Base-by-base conservation (phyloP, 2,797 vertebrate species). In the Neosilurus hyrtlii region DNA sequence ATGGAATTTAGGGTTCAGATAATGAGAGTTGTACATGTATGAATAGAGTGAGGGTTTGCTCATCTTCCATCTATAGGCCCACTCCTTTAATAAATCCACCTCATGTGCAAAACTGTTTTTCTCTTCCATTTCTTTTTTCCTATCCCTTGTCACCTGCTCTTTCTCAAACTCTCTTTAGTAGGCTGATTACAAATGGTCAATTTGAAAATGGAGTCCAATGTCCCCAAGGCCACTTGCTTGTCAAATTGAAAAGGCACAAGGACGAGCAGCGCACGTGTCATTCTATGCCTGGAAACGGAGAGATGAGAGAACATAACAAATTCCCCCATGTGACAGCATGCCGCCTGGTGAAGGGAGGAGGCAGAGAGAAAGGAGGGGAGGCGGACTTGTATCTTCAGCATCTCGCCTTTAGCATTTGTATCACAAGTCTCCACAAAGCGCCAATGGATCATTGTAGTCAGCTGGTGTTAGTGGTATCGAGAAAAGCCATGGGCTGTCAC, bases 401-500 rank as follows among this genome's bases (percentile, higher is more conserved):
- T 94, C 92, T 94, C 89, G 92, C 94, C 93, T 90, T 93, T 89
- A 94, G 94, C 94, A 91, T 94, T 94, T 94, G 93, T 94, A 94
- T 95, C 94, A 93, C 91, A 92, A 93, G 93, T 93, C 90, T 91
- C 90, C 92, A 93, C 93, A 94, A 93, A 93, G 93, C 92, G 88
- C 92, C 91, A 88, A 95, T 94, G 93, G 93, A 95, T 95, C 93
- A 95, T 93, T 93, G 89, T 89, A 92, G 93, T 92, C 92, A 91
- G 92, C 91, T 90, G 92, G 92, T 92, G 92, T 91, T 94, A 92
- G 93, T 90, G 89, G 92, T 95, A 94, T 94, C 92, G 93, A 85
- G 93, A 94, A 93, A 94, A 94, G 93, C 94, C 93, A 93, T 92
- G 91, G 93, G 93, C 94, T 95, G 93, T 95, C 93, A 95, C 92